Evolutionary conservation across 2,113 vertebrate species (phyloP).

Genomic region (Phylloscopus trochilus): DNA sequence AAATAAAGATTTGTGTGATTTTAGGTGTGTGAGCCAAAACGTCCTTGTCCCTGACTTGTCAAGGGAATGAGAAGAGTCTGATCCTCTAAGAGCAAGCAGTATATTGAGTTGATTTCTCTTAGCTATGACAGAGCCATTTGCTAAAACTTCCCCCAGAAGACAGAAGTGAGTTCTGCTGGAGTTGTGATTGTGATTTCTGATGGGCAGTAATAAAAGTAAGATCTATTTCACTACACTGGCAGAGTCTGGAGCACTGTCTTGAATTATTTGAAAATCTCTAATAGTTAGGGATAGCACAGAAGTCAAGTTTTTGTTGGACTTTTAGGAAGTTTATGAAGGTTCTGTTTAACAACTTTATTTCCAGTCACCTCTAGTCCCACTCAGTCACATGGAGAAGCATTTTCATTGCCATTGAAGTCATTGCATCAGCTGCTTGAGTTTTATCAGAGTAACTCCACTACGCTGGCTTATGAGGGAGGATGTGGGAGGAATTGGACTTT

Average conservation of each 20-base stretch:
- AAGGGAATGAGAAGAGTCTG: slow-evolving; percentile 3
- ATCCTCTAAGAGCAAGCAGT: slow-evolving; percentile 24
- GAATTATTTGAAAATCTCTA: not conserved
- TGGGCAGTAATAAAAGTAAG: slow-evolving; percentile 37
- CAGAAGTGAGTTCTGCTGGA: slow-evolving; percentile 7
- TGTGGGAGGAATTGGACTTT: not conserved
- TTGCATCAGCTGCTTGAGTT: not conserved
- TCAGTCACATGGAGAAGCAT: not conserved
- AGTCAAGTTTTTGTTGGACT: not conserved
- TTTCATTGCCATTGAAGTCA: not conserved
- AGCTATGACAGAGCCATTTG: slow-evolving; percentile 28
- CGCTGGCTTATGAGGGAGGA: not conserved
- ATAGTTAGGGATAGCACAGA: not conserved
- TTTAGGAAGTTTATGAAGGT: not conserved
- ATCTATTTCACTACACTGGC: slow-evolving; percentile 12
- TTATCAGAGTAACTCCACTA: not conserved
- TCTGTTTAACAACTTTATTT: slow-evolving; percentile 15
- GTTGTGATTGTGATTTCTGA: slow-evolving; percentile 48
- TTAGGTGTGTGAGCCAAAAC: not conserved
- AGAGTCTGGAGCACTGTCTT: not conserved
- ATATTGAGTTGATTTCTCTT: slow-evolving; percentile 61
- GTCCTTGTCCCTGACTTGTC: slow-evolving; percentile 27
- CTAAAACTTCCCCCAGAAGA: slow-evolving; percentile 37
- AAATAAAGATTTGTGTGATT: slow-evolving; percentile 36
- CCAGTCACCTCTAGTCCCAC: not conserved